Base-by-base conservation (phyloP, 1,140 invertebrate genomes). In the Bemisia tabaci region DNA sequence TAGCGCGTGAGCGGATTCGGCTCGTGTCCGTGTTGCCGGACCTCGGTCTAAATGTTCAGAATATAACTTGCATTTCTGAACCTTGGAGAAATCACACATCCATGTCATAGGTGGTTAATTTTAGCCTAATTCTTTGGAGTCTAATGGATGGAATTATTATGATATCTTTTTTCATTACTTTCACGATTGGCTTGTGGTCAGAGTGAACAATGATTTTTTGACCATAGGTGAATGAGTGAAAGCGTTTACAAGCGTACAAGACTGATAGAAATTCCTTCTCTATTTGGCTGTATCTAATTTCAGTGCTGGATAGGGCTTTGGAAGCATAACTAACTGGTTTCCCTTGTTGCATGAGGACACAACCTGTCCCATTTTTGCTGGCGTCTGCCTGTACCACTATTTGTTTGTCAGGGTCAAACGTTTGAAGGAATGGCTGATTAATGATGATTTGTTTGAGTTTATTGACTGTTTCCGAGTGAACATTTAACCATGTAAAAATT, bases 41-140 rank as follows among this genome's bases (percentile, higher is more conserved):
- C n/a, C n/a, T n/a, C n/a, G n/a, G n/a, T n/a, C n/a, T n/a, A n/a
- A n/a, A n/a, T n/a, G n/a, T n/a, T n/a, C n/a, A n/a, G n/a, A n/a
- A n/a, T n/a, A n/a, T n/a, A n/a, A n/a, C n/a, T n/a, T n/a, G n/a
- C n/a, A n/a, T n/a, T n/a, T n/a, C n/a, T n/a, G n/a, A n/a, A n/a
- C n/a, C n/a, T n/a, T n/a, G n/a, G n/a, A n/a, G n/a, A n/a, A n/a
- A n/a, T n/a, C n/a, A n/a, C 65, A 71, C 71, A 60, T 74, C 62
- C 27, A 70, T 61, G 61, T 75, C 71, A 1, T 67, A n/a, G 68
- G 72, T 71, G 1, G 71, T 73, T 62, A 73, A 71, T 21, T 71
- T n/a, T 64, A 81, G 69, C 17, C 75, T 70, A 67, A 79, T 73
- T 17, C 74, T 64, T 70, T 81, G 77, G 5, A 81, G 65, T 22